Evolutionary conservation across 2,888 invertebrate species (phyloP).

Genomic region (Serripes groenlandicus): DNA sequence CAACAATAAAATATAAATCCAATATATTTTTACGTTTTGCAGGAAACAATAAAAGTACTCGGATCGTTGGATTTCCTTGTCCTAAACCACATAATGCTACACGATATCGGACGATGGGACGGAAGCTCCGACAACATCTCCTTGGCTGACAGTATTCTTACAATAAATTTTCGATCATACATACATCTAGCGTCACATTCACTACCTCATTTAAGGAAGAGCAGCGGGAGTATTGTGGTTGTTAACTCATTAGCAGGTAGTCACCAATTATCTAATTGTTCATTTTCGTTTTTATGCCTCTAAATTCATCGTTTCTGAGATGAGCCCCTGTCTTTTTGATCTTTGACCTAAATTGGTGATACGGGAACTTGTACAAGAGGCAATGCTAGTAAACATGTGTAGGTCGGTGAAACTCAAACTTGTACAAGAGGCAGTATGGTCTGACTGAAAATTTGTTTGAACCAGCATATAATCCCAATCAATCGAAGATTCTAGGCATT

Average conservation of each 20-base stretch:
- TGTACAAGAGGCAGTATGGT: too few relatives aligned
- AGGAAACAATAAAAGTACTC: slow-evolving; percentile 77
- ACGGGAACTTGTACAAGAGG: too few relatives aligned
- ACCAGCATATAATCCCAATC: too few relatives aligned
- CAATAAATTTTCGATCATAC: slow-evolving; percentile 84
- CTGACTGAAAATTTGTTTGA: too few relatives aligned
- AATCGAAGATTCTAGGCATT: too few relatives aligned
- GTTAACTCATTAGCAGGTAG: slow-evolving; percentile 83
- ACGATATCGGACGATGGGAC: slow-evolving; percentile 78
- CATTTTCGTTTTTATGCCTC: too few relatives aligned
- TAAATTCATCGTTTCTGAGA: too few relatives aligned
- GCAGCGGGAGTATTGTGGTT: slow-evolving; percentile 81
- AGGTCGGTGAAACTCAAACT: too few relatives aligned
- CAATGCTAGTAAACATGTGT: too few relatives aligned
- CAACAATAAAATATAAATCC: not conserved
- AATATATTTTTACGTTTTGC: slow-evolving; percentile 26
- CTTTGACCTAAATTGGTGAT: too few relatives aligned
- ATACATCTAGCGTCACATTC: slow-evolving; percentile 83
- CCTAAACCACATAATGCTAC: slow-evolving; percentile 82
- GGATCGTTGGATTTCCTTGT: slow-evolving; percentile 84
- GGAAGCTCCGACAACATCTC: slow-evolving; percentile 79
- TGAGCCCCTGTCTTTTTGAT: too few relatives aligned
- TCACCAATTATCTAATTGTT: too few relatives aligned
- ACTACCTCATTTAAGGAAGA: slow-evolving; percentile 77
- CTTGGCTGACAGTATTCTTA: slow-evolving; percentile 72